phyloP scores from a whole-genome alignment of 2,888 invertebrate species.

The Eurytoma californica region DNA sequence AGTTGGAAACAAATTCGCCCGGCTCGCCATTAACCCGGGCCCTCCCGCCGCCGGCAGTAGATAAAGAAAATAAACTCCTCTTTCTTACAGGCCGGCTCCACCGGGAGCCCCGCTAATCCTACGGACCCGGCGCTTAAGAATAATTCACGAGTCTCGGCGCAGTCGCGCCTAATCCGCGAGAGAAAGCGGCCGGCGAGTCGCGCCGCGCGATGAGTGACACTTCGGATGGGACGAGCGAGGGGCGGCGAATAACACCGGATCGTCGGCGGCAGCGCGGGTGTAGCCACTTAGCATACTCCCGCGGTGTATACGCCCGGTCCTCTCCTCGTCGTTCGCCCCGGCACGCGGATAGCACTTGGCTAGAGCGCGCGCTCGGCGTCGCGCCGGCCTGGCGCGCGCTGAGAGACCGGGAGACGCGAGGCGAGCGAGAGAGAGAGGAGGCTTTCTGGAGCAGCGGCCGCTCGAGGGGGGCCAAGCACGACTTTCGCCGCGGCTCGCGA shows the following conservation, averaged over 20 bases:
- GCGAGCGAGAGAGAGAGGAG: constrained; percentile 41
- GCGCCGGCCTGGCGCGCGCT: constrained; percentile 36
- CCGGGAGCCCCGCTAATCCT: constrained; percentile 41
- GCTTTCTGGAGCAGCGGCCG: neutral
- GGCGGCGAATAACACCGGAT: constrained; percentile 59
- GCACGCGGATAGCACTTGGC: constrained; percentile 69
- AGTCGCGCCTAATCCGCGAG: constrained; percentile 56
- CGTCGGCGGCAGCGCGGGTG: constrained; percentile 67
- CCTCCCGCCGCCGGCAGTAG: constrained; percentile 13
- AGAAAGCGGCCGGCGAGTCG: neutral
- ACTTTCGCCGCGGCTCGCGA: too few species aligned
- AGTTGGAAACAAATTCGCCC: constrained; percentile 26
- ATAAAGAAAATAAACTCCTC: constrained; percentile 39
- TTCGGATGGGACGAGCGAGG: constrained; percentile 53
- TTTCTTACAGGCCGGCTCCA: constrained; percentile 6
- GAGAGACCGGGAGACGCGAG: neutral
- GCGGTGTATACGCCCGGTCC: constrained; percentile 65
- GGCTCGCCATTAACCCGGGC: constrained; percentile 17
- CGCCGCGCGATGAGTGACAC: neutral
- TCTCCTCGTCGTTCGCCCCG: constrained; percentile 61
- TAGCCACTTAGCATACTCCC: constrained; percentile 74
- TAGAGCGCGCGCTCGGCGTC: constrained; percentile 58
- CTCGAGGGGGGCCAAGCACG: neutral
- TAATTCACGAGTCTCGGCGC: constrained; percentile 54
- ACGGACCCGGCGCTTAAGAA: constrained; percentile 43